Conservation (phyloP, 64 coral and sea anemone genomes). For the Catalaphyllia jardinei region DNA sequence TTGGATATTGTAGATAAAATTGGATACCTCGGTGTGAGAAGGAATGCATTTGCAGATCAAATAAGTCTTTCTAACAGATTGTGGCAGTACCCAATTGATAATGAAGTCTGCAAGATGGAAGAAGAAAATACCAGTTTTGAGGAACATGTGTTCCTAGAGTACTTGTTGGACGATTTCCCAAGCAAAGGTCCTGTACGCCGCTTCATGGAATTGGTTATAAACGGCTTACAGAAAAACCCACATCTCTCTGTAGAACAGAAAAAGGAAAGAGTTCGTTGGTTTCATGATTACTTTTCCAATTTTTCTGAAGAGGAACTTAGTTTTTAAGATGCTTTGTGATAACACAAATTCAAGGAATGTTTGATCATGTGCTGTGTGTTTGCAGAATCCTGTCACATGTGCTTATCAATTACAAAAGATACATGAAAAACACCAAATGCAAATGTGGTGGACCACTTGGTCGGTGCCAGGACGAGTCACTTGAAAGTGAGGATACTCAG, state of each 20-base stretch:
- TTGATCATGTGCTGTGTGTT: too few relatives aligned
- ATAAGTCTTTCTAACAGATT: constrained; percentile 72
- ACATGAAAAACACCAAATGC: too few relatives aligned
- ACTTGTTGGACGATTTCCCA: constrained; percentile 84
- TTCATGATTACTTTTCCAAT: constrained; percentile 83
- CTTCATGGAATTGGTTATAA: constrained; percentile 95
- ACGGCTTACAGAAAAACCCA: constrained; percentile 90
- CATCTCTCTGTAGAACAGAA: constrained; percentile 81
- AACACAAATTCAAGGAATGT: neutral
- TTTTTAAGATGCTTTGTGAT: constrained; percentile 57
- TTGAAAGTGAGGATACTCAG: too few relatives aligned
- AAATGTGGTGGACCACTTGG: too few relatives aligned
- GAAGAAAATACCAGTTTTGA: constrained; percentile 92
- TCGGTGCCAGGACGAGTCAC: too few relatives aligned
- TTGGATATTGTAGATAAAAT: constrained; percentile 43
- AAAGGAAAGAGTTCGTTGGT: constrained; percentile 83
- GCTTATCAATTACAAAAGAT: too few relatives aligned
- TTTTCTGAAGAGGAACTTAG: constrained; percentile 85
- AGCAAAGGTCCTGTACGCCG: constrained; percentile 87
- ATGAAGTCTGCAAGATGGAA: constrained; percentile 89
- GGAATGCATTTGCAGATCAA: constrained; percentile 79
- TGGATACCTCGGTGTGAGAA: constrained; percentile 43
- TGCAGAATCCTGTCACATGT: too few relatives aligned
- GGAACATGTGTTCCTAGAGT: constrained; percentile 90
- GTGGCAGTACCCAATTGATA: constrained; percentile 95